Base-by-base conservation (phyloP, 2,888 invertebrate genomes). In the Acanthosepion pharaonis region DNA sequence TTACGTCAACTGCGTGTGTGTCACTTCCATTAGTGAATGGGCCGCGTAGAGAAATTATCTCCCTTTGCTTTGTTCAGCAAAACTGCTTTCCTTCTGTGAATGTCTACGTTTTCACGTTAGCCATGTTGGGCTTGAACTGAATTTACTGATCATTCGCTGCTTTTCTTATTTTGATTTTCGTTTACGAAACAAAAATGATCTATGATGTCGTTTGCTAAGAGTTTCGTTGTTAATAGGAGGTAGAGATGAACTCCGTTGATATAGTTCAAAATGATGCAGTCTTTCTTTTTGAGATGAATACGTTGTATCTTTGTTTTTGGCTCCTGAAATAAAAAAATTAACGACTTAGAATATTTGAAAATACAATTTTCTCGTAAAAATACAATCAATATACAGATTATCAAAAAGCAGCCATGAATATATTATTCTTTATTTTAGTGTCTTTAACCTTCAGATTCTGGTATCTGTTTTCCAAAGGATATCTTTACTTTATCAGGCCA, bases 1-100 rank as follows among this genome's bases (percentile, higher is more conserved):
- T 78, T 78, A 78, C 78, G 78, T 78, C n/a, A 78, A 78, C n/a
- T 78, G 78, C 78, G n/a, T 78, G 78, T 78, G 78, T 78, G n/a
- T 78, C 78, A 78, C 78, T 28, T 78, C 78, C 78, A 78, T 78
- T 28, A 78, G 78, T 78, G 78, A 78, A 78, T n/a, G 78, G n/a
- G n/a, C 15, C 28, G n/a, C 9, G n/a, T n/a, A 78, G 78, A 78
- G 78, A n/a, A 78, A 78, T 55, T 55, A 55, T 78, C 78, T 78
- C 78, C 78, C 78, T n/a, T 78, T 78, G 28, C 78, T 78, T 78
- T n/a, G 78, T 78, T n/a, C 78, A 28, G 78, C n/a, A 28, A 78
- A 78, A n/a, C 78, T n/a, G 78, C 28, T 28, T n/a, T n/a, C n/a
- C 9, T 11, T n/a, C 8, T n/a, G 8, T n/a, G 8, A 78, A n/a